Evolutionary conservation across 2,888 invertebrate species (phyloP).

Genomic region (Drosophila stalkeri): DNA sequence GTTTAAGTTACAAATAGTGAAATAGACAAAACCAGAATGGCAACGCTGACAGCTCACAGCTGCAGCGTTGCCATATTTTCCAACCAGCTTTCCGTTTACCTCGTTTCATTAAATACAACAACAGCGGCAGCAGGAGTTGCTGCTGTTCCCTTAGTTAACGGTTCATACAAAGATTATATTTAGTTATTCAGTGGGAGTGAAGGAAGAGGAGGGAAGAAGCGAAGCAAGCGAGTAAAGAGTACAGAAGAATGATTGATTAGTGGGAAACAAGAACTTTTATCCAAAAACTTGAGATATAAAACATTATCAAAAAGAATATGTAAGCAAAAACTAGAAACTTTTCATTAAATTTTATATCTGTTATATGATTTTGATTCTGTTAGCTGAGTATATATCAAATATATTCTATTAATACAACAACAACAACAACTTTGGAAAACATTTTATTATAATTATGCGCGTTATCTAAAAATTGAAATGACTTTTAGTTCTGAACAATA

Average conservation of each 20-base stretch:
- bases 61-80: constrained; percentile 55
- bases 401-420: constrained; percentile 41
- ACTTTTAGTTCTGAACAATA: constrained; percentile 84
- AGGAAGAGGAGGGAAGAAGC: constrained; percentile 7
- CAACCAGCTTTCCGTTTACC: constrained; percentile 71
- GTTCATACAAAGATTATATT: constrained; percentile 78
- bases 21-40: constrained; percentile 70
- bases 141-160: constrained; percentile 56
- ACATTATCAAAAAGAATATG: constrained; percentile 11
- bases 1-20: constrained; percentile 78
- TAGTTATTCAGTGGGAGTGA: constrained; percentile 51
- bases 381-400: constrained; percentile 5
- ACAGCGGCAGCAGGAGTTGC: constrained; percentile 16
- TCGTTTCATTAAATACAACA: constrained; percentile 67
- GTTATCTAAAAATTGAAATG: constrained; percentile 42
- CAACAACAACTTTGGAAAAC: constrained; percentile 52
- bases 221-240: neutral
- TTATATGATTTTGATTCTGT: constrained; percentile 16
- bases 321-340: constrained; percentile 7
- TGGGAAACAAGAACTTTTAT: constrained; percentile 24
- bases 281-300: constrained; percentile 25
- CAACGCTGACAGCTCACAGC: constrained; percentile 21
- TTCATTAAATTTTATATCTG: constrained; percentile 9
- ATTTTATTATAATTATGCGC: constrained; percentile 43
- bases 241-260: neutral